Percentiles rank a stretch among this genome's conserved stretches.
Conservation (phyloP, 2,888 invertebrate species). For the Hyalella azteca region DNA sequence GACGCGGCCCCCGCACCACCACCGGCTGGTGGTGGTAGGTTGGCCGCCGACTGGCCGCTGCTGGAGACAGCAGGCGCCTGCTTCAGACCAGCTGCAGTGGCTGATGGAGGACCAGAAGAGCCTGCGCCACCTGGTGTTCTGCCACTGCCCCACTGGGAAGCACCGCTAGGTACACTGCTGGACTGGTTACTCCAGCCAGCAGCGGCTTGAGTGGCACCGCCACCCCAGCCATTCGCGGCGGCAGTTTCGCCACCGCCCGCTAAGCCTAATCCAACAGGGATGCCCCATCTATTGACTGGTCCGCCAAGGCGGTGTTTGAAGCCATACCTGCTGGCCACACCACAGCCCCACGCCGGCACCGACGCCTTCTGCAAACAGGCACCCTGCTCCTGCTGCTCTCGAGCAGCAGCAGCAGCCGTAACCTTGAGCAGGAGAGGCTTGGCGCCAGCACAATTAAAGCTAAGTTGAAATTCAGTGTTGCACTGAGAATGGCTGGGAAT, state of each 20-base stretch:
- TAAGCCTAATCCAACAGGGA: constrained; percentile 54
- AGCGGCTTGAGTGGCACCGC: constrained; percentile 49
- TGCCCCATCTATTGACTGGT: constrained; percentile 55
- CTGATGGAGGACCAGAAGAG: constrained; percentile 8
- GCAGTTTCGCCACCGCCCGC: constrained; percentile 56
- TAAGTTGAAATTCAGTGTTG: constrained; percentile 23
- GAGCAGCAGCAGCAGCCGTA: constrained; percentile 18
- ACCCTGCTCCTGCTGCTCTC: constrained; percentile 53
- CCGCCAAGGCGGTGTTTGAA: constrained; percentile 30
- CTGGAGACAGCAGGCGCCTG: not conserved
- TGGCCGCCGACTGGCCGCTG: constrained; percentile 2
- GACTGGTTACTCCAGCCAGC: constrained; percentile 54
- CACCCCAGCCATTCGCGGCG: constrained; percentile 56
- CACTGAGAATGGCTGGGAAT: constrained; percentile 32
- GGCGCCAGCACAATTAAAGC: constrained; percentile 12
- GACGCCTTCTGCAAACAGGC: constrained; percentile 55
- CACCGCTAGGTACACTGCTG: constrained; percentile 45
- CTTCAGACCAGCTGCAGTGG: constrained; percentile 4
- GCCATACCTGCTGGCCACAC: constrained; percentile 3
- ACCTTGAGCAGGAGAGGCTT: not conserved
- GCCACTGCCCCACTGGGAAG: constrained; percentile 55
- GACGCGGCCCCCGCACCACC: constrained; percentile 33
- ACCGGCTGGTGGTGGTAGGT: not conserved
- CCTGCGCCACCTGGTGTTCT: constrained; percentile 22
- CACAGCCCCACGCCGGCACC: constrained; percentile 31